Evolutionary conservation across 2,888 invertebrate species (phyloP), one percentile per base, ranked within the genome.

Genomic region (Subacronicta megacephala): DNA sequence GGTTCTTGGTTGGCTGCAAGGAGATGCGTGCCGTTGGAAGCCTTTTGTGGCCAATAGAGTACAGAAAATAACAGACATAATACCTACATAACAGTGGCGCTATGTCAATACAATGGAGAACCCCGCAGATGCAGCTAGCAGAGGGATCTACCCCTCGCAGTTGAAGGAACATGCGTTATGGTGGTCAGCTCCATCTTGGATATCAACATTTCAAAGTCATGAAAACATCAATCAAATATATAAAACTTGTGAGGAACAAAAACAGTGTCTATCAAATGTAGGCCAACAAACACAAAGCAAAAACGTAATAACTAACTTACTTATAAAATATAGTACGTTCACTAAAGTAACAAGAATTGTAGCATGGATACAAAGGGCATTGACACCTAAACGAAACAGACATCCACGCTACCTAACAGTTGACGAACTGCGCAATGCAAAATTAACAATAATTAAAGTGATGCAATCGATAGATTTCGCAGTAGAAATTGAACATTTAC

Each of bases 1-100:
- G 3, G 13, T 43, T 9, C 51, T 52, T 7, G 44, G 61, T 4
- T 61, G 51, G 52, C 16, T 56, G 13, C 42, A 41, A 13, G 37
- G 42, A 12, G 7, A 42, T 1, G n/a, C 42, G 23, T 20, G 29
- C 16, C 6, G 45, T 31, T 41, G 53, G 49, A 33, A 51, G 40
- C 50, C 42, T 2, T 51, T 42, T 18, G 52, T 52, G 1, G 18
- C 43, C 0, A 52, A 52, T 7, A 13, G 52, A 13, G 43, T 38
- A 1, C 15, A 26, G 7, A 10, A 15, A n/a, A 35, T 50, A 18
- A 42, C 35, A 1, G 18, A 20, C 4, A 23, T 26, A 6, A 37
- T 43, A 5, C 17, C 42, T 17, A 7, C 36, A 16, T 2, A 45
- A 1, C 7, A 12, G 6, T 42, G 36, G 42, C 20, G 29, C 12